These are phyloP conservation scores for Prosopocoilus inquinatus DNA, from an alignment of 2,888 invertebrate species.

Conservation along the genomic window DNA sequence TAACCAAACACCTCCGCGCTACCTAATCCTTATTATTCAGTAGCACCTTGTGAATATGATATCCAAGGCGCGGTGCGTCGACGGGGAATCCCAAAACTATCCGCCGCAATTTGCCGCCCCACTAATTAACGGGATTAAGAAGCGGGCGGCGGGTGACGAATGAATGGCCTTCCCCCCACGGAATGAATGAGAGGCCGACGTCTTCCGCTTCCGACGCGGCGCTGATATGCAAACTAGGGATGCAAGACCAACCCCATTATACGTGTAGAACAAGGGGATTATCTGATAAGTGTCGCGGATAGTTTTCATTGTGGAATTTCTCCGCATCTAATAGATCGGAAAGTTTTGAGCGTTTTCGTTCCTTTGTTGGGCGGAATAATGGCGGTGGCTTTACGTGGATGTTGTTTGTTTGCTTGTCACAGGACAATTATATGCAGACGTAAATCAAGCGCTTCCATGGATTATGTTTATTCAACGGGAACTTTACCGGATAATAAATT, in stretches of 20 bases:
- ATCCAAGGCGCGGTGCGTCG: slow-evolving; percentile 5
- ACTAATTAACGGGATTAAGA: slow-evolving; percentile 28
- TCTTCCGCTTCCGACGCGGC: slow-evolving; percentile 7
- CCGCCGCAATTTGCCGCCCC: slow-evolving; percentile 28
- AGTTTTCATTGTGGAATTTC: background rate
- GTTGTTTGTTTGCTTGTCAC: too few relatives aligned
- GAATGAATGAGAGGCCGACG: slow-evolving; percentile 12
- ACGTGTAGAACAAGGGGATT: slow-evolving; percentile 8
- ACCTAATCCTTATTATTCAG: too few relatives aligned
- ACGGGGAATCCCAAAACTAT: slow-evolving; percentile 26
- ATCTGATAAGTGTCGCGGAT: slow-evolving; percentile 1
- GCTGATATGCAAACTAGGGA: slow-evolving; percentile 3
- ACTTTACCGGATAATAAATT: too few relatives aligned
- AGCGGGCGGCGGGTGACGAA: slow-evolving; percentile 19
- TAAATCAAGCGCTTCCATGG: too few relatives aligned
- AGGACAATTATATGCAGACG: too few relatives aligned
- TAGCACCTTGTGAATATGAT: too few relatives aligned
- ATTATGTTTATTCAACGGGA: too few relatives aligned
- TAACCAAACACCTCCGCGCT: too few relatives aligned
- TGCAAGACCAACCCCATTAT: slow-evolving; percentile 4
- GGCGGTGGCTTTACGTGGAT: too few relatives aligned
- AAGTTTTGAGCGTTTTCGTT: too few relatives aligned
- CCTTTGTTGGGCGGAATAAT: too few relatives aligned
- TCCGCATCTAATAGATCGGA: too few relatives aligned
- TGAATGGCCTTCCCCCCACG: slow-evolving; percentile 20